Conservation (phyloP, 1,140 invertebrate genomes). For the Hirudo medicinalis region DNA sequence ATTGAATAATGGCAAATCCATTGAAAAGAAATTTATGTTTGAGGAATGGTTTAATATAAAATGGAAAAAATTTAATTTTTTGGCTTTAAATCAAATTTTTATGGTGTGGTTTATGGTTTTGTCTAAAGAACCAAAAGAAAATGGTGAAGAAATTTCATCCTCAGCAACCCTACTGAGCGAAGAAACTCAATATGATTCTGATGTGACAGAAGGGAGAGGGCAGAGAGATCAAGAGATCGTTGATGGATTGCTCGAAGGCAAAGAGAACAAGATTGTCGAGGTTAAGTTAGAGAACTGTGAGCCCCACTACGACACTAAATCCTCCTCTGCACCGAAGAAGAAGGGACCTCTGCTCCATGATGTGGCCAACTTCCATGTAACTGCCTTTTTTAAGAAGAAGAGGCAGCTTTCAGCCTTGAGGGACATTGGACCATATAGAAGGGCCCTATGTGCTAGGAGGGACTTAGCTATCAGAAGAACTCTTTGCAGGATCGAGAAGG, state of each 20-base stretch:
- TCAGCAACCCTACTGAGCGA: no score
- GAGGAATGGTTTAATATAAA: no score
- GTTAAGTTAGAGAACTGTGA: neutral
- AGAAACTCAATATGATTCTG: no score
- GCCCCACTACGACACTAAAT: neutral
- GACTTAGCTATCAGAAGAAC: constrained; percentile 36
- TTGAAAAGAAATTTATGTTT: no score
- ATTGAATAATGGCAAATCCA: no score
- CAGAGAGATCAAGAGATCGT: neutral
- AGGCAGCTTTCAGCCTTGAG: constrained; percentile 30
- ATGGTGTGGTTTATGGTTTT: no score
- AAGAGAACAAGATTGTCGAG: neutral
- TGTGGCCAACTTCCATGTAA: constrained; percentile 29
- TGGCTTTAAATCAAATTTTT: no score
- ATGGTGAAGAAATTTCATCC: no score
- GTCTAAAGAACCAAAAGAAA: no score
- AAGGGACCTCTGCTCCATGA: constrained; percentile 26
- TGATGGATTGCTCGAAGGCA: neutral
- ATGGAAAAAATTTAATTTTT: no score
- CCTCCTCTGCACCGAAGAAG: neutral
- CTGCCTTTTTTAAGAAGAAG: constrained; percentile 25
- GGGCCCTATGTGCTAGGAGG: constrained; percentile 36
- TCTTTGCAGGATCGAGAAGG: constrained; percentile 37
- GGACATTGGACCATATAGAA: constrained; percentile 33
- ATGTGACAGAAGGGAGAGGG: neutral